Evolutionary conservation across 2,113 vertebrate species (phyloP), one percentile per base, ranked within the genome.

Genomic region (Ptyas mucosa): DNA sequence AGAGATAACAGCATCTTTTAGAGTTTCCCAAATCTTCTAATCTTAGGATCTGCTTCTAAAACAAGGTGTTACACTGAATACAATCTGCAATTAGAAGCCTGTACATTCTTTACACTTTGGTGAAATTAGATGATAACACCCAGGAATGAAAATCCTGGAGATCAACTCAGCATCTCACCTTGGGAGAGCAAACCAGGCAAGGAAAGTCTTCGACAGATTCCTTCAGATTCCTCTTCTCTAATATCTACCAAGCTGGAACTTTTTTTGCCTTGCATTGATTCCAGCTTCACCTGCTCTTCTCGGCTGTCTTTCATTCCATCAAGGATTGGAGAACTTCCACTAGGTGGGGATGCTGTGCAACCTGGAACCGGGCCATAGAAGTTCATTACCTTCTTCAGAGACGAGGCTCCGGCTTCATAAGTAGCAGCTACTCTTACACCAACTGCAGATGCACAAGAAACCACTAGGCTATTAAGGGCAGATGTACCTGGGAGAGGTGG

Each of bases 191-290:
- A 97, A 64, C 99, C 99, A 3, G 99, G 99, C 3, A 99, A 98
- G 2, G 99, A 99, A 55, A 99, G 99, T 90, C 99, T 98, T 88
- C 99, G 98, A 93, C 98, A 98, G 86, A 98, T 97, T 90, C 98
- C 98, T 95, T 99, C 99, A 0, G 98, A 98, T 93, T 99, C 99
- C 91, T 99, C 99, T 96, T 99, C 98, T 54, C 98, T 98, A 96
- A 99, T 99, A 95, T 99, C 99, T 69, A 99, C 99, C 1, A 99
- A 98, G 96, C 99, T 99, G 95, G 98, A 99, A 97, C 99, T 99
- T 97, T 99, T 99, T 98, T 99, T 99, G 3, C 98, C 98, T 96
- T 99, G 99, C 97, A 98, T 98, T 1, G 98, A 98, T 69, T 99
- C 99, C 95, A 97, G 97, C 81, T 96, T 98, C 61, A 99, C 98